Conservation (phyloP, 2,797 vertebrate species). For the Gallinago solitaria region DNA sequence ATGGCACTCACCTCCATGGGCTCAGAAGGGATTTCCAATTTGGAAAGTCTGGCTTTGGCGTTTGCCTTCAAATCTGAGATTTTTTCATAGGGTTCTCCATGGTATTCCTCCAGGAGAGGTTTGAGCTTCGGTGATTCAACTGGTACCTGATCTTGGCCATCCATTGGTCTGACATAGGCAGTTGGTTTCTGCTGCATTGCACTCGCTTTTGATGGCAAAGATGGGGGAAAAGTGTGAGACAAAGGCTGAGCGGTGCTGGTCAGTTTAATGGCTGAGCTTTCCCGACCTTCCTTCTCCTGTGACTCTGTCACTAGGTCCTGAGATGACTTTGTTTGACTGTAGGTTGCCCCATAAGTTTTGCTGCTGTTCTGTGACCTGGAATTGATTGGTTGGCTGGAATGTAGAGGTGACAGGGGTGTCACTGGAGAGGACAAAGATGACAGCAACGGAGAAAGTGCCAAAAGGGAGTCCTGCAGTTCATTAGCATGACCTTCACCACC, state of each 20-base stretch:
- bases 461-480: background rate
- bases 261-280: slow-evolving; percentile 51
- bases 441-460: slow-evolving; percentile 75
- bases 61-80: slow-evolving; percentile 77
- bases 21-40: slow-evolving; percentile 80
- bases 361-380: slow-evolving; percentile 71
- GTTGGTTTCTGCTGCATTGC: slow-evolving; percentile 91
- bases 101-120: slow-evolving; percentile 80
- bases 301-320: slow-evolving; percentile 56
- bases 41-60: slow-evolving; percentile 80
- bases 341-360: slow-evolving; percentile 61
- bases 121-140: slow-evolving; percentile 89
- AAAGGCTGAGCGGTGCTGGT: slow-evolving; percentile 75
- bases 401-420: slow-evolving; percentile 81
- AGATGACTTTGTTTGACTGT: slow-evolving; percentile 55
- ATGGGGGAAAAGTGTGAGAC: slow-evolving; percentile 85
- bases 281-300: slow-evolving; percentile 65
- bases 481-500: slow-evolving; percentile 63
- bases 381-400: slow-evolving; percentile 82
- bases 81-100: slow-evolving; percentile 75
- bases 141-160: slow-evolving; percentile 90
- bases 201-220: slow-evolving; percentile 84
- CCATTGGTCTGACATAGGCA: slow-evolving; percentile 95
- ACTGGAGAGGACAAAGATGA: slow-evolving; percentile 78
- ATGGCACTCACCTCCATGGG: slow-evolving; percentile 84